These are phyloP conservation scores for Gastrophryne carolinensis DNA, from an alignment of 2,797 vertebrate species.

Conservation along the genomic window DNA sequence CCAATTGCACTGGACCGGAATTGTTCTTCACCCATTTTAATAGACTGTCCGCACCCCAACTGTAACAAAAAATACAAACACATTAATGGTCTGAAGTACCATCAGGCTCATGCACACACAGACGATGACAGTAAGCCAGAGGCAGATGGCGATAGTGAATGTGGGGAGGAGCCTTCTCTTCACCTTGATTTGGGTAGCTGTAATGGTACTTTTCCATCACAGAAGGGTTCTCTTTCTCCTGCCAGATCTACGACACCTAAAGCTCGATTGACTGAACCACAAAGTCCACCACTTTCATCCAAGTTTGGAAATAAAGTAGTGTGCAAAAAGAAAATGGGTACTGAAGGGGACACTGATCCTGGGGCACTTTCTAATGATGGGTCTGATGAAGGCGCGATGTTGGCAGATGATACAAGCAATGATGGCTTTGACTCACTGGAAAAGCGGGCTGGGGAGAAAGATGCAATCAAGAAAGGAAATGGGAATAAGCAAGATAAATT, in stretches of 20 bases:
- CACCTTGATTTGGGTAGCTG: constrained; percentile 84
- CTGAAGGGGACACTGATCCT: constrained; percentile 82
- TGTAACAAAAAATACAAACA: constrained; percentile 99
- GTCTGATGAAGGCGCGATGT: constrained; percentile 88
- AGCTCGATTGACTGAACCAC: constrained; percentile 88
- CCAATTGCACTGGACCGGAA: constrained; percentile 83
- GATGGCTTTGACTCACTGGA: constrained; percentile 88
- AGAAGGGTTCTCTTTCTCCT: constrained; percentile 91
- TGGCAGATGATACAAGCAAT: constrained; percentile 90
- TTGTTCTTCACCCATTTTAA: constrained; percentile 93
- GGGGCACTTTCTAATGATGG: constrained; percentile 85
- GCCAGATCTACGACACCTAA: constrained; percentile 93
- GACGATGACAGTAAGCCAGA: constrained; percentile 93
- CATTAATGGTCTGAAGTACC: constrained; percentile 98
- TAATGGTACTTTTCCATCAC: constrained; percentile 84
- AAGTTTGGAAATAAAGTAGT: constrained; percentile 88
- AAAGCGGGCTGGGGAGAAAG: constrained; percentile 80
- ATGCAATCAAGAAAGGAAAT: constrained; percentile 86
- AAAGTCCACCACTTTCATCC: constrained; percentile 88
- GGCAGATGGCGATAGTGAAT: constrained; percentile 91
- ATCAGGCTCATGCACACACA: constrained; percentile 96
- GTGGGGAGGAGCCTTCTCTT: constrained; percentile 87
- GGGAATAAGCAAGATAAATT: constrained; percentile 85
- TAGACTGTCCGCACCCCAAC: constrained; percentile 97
- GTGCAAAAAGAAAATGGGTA: constrained; percentile 87